Conservation (phyloP, 1,140 invertebrate species). For the Cydia fagiglandana region DNA sequence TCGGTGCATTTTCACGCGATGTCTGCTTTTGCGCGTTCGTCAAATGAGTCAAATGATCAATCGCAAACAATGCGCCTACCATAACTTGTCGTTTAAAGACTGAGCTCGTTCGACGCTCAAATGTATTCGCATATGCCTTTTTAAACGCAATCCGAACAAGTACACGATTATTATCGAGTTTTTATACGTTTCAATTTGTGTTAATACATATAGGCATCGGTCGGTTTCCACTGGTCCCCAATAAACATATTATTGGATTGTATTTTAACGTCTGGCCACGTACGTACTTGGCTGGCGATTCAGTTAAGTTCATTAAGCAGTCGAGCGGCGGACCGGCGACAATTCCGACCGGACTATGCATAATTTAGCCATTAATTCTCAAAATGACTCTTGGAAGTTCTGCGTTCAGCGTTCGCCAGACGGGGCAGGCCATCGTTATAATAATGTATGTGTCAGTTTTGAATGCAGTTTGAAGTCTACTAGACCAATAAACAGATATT, state of each 20-base stretch:
- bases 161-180: conserved; percentile 26
- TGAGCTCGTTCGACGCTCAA: conserved; percentile 42
- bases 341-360: conserved; percentile 71
- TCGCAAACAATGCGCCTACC: conserved; percentile 36
- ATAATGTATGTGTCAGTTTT: conserved; percentile 56
- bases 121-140: conserved; percentile 39
- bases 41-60: conserved; percentile 48
- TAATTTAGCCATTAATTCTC: conserved; percentile 75
- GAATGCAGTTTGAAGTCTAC: conserved; percentile 54
- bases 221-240: conserved; percentile 19
- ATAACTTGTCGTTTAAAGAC: conserved; percentile 42
- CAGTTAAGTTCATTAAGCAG: conserved; percentile 59
- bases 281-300: conserved; percentile 51
- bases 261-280: conserved; percentile 47
- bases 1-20: conserved; percentile 51
- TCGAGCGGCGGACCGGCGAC: conserved; percentile 57
- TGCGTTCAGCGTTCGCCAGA: conserved; percentile 60
- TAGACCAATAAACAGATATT: conserved; percentile 25
- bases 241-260: conserved; percentile 30
- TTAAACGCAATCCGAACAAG: conserved; percentile 36
- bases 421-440: conserved; percentile 60
- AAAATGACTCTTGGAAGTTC: conserved; percentile 71
- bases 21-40: conserved; percentile 34
- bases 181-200: conserved; percentile 25
- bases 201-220: conserved; percentile 9